Conservation (phyloP, 1,140 invertebrate genomes). For the Rhopalosiphum maidis region DNA sequence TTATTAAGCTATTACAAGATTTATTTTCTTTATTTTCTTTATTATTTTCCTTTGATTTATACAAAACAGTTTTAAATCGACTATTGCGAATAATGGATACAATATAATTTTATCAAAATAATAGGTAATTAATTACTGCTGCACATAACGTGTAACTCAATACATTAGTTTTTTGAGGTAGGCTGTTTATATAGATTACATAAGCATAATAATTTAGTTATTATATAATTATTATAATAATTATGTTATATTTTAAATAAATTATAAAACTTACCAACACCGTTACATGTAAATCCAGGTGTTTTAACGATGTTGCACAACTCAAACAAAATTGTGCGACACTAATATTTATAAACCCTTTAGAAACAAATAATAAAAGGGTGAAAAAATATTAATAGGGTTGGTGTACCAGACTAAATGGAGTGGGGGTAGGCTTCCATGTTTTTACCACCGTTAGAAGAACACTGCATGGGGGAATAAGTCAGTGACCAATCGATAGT, state of each 20-base stretch:
- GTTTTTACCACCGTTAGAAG: slow-evolving; percentile 31
- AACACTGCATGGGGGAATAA: slow-evolving; percentile 15
- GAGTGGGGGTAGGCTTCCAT: slow-evolving; percentile 34
- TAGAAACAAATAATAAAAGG: background rate
- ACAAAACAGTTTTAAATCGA: background rate
- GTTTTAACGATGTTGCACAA: slow-evolving; percentile 35
- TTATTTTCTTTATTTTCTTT: background rate
- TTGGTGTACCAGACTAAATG: background rate
- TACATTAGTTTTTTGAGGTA: background rate
- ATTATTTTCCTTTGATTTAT: background rate
- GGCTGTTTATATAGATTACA: background rate
- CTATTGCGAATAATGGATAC: background rate
- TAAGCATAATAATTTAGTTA: background rate
- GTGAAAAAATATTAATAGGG: slow-evolving; percentile 1
- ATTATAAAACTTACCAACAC: background rate
- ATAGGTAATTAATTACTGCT: background rate
- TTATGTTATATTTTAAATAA: slow-evolving; percentile 1
- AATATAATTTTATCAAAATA: background rate
- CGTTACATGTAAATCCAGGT: slow-evolving; percentile 20
- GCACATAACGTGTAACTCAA: background rate
- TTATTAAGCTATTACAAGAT: background rate
- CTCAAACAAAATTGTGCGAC: slow-evolving; percentile 27
- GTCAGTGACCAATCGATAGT: slow-evolving; percentile 57
- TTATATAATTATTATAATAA: background rate
- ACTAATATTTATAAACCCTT: slow-evolving; percentile 22